Evolutionary conservation across 2,113 vertebrate genomes (phyloP).

Genomic region (Tretioscincus oriximinensis): DNA sequence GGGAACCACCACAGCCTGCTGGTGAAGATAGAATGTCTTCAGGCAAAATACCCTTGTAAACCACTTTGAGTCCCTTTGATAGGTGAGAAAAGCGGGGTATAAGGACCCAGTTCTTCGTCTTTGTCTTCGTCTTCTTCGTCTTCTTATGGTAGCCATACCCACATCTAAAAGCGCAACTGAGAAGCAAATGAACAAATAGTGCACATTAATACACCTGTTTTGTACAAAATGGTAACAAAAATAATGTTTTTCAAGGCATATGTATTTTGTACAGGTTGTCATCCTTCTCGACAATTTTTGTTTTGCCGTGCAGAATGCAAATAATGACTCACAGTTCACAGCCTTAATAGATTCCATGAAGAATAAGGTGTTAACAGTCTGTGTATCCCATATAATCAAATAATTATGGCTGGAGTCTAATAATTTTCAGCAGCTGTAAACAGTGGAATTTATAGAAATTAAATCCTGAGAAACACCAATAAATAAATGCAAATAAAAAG

Average conservation of each 20-base stretch:
- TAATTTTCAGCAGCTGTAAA: constrained; percentile 24
- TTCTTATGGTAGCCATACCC: too few species aligned
- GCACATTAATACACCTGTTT: constrained; percentile 14
- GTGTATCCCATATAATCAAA: constrained; percentile 14
- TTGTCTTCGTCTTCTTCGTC: too few species aligned
- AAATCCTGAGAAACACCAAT: neutral
- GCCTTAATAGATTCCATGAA: constrained; percentile 8
- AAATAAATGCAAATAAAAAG: constrained; percentile 31
- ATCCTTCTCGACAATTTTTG: constrained; percentile 1
- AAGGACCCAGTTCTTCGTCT: too few species aligned
- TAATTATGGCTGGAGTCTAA: constrained; percentile 9
- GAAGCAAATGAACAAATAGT: constrained; percentile 4
- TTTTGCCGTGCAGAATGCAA: constrained; percentile 7
- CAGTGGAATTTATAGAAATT: constrained; percentile 19
- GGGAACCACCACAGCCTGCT: too few species aligned
- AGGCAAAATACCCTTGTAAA: too few species aligned
- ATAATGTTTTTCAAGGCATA: constrained; percentile 7
- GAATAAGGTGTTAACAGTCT: neutral
- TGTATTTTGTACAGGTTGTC: constrained; percentile 18
- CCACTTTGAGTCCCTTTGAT: too few species aligned
- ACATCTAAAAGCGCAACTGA: neutral
- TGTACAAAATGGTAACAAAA: neutral
- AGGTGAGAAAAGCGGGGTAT: too few species aligned
- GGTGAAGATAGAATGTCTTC: too few species aligned
- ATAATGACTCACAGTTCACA: constrained; percentile 14